Evolutionary conservation across 2,797 vertebrate genomes (phyloP), one percentile per base, ranked within the genome.

Genomic region (Siniperca scherzeri): DNA sequence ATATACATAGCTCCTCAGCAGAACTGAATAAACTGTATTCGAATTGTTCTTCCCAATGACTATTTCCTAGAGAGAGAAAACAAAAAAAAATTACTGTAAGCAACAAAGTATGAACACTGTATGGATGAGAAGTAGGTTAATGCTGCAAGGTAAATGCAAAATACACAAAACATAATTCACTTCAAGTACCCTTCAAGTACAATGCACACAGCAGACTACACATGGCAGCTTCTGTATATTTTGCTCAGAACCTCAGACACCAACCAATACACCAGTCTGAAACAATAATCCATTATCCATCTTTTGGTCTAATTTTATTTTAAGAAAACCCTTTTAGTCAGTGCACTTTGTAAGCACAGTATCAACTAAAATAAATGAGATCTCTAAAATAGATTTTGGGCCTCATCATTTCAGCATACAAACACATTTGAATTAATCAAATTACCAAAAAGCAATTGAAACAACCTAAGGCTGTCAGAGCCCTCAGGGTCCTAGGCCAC

Each of bases 111-210:
- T 7, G 38, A 44, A 22, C 25, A 27, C 27, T 36, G 21, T 53
- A 33, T 56, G 38, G 64, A 25, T 59, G 64, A 67, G 30, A 59
- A 59, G 27, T 66, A 46, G 52, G 74, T 57, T 76, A 59, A 36
- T 38, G 64, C 64, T 57, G 27, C 30, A 14, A 42, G 40, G 27
- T 22, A 57, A 67, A 67, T 19, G 2, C 10, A 76, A 67, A 66
- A 66, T 33, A 75, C 27, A 66, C 52, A 40, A 73, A 73, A 50
- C 33, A 36, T 50, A 66, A 55, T 30, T 55, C 25, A 27, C 27
- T n/a, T n/a, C n/a, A n/a, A n/a, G n/a, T n/a, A n/a, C n/a, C n/a
- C n/a, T n/a, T n/a, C n/a, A n/a, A n/a, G n/a, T n/a, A n/a, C n/a
- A n/a, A n/a, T n/a, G n/a, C n/a, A n/a, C n/a, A n/a, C n/a, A n/a